These are phyloP conservation scores for Coilia nasus DNA, from an alignment of 2,797 vertebrate genomes.

Conservation along the genomic window DNA sequence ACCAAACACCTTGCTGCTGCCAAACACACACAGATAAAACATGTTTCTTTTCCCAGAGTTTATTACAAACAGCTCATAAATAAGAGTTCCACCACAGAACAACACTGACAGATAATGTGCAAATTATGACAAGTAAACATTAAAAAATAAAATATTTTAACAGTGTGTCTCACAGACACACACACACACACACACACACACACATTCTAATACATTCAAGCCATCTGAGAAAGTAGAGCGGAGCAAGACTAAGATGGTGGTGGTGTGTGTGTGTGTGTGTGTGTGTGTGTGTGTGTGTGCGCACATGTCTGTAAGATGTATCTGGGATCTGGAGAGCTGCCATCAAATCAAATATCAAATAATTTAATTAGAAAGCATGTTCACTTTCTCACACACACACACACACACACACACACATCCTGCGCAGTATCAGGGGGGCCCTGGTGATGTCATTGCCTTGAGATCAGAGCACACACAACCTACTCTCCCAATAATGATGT, in stretches of 20 bases:
- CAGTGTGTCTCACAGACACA: not conserved
- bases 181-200: not conserved
- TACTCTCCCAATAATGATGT: no score
- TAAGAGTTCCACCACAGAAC: not conserved
- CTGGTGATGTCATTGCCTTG: no score
- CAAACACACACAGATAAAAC: not conserved
- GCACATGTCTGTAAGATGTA: conserved; percentile 17
- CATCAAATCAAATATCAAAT: no score
- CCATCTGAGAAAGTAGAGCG: no score
- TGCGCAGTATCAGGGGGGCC: no score
- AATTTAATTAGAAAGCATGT: no score
- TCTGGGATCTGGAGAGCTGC: not conserved
- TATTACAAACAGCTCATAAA: not conserved
- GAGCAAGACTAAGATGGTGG: no score
- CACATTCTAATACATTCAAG: no score
- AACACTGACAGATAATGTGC: not conserved
- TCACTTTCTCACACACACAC: conserved; percentile 18
- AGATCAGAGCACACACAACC: conserved; percentile 13
- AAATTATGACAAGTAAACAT: not conserved
- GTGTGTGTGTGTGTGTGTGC: conserved; percentile 1
- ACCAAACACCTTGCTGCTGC: no score
- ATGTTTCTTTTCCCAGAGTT: not conserved
- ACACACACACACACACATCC: conserved; percentile 29
- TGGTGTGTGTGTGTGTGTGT: not conserved
- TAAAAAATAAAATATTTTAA: not conserved